Percentiles rank a stretch among this genome's conserved stretches.
These are phyloP conservation scores for Pseudopipra pipra DNA, from an alignment of 2,113 vertebrate genomes.

Conservation along the genomic window DNA sequence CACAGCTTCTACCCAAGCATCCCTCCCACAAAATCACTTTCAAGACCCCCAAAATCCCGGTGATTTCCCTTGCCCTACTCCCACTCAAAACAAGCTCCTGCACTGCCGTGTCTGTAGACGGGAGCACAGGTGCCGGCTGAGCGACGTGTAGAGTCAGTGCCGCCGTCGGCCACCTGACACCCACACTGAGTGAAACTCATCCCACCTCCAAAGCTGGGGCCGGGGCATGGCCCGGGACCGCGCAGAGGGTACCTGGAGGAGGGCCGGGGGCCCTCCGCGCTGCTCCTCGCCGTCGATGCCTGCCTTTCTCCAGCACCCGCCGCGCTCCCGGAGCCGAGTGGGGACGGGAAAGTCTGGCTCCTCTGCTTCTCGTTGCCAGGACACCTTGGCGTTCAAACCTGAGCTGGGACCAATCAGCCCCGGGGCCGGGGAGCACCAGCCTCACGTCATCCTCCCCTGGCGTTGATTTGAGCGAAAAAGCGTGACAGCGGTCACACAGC, in stretches of 20 bases:
- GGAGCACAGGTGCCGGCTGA: not conserved
- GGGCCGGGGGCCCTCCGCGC: not conserved
- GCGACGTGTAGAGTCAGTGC: accelerated
- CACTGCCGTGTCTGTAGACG: accelerated
- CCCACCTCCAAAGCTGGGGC: accelerated
- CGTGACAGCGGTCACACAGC: constrained; percentile 18
- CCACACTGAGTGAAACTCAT: accelerated
- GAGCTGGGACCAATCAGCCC: constrained; percentile 66
- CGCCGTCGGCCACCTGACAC: accelerated
- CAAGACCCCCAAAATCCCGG: accelerated
- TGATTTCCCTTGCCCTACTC: accelerated
- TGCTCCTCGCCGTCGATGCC: not conserved
- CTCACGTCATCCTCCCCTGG: constrained; percentile 23
- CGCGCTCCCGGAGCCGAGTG: not conserved
- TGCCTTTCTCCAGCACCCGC: not conserved
- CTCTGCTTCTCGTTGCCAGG: constrained; percentile 66
- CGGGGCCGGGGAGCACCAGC: constrained; percentile 14
- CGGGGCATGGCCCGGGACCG: accelerated
- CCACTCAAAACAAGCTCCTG: accelerated
- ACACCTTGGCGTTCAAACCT: constrained; percentile 67
- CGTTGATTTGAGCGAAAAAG: not conserved
- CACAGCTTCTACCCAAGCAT: not conserved
- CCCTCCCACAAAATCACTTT: not conserved
- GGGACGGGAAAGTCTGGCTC: not conserved
- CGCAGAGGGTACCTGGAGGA: not conserved